Evolutionary conservation across 2,888 invertebrate genomes (phyloP), one percentile per base, ranked within the genome.

Genomic region (Entomobrya multifasciata): DNA sequence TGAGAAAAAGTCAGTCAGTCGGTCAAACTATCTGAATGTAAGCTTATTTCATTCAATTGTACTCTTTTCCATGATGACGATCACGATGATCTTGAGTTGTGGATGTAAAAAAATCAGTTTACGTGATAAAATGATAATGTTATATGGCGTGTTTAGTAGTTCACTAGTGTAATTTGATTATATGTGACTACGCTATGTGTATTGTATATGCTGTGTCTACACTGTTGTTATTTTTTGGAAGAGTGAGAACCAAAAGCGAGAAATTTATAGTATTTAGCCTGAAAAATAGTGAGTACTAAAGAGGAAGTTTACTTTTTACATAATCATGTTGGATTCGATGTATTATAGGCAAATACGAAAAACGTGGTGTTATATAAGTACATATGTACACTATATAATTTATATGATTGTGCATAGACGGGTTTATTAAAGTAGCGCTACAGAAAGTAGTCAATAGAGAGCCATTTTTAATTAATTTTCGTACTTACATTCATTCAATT

Each of bases 51-150:
- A 62, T 62, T 62, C 62, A 62, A 62, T 62, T 62, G 62, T 62
- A 30, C 11, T 57, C 4, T 62, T 62, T 62, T 10, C 13, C 2
- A 60, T 60, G 20, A 55, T 22, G 60, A 60, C n/a, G 30, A 62
- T 30, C 30, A 62, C 20, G 62, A 62, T 62, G 62, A 30, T 62
- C 62, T 62, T 62, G 62, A 62, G 30, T 62, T 62, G 62, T 62
- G 62, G 27, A 62, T 30, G 30, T 30, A 2, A 62, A 62, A n/a
- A 62, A 30, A n/a, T n/a, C n/a, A n/a, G n/a, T n/a, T n/a, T n/a
- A n/a, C n/a, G n/a, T n/a, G n/a, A n/a, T n/a, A 27, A 13, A 62
- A 62, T 30, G 62, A 62, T 27, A n/a, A 30, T 62, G 62, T 62
- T 30, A 62, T 62, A 30, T 27, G n/a, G 62, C 30, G 62, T 62